Conservation (phyloP, 53 echinoderm and acorn worm species). For the Crossaster papposus region DNA sequence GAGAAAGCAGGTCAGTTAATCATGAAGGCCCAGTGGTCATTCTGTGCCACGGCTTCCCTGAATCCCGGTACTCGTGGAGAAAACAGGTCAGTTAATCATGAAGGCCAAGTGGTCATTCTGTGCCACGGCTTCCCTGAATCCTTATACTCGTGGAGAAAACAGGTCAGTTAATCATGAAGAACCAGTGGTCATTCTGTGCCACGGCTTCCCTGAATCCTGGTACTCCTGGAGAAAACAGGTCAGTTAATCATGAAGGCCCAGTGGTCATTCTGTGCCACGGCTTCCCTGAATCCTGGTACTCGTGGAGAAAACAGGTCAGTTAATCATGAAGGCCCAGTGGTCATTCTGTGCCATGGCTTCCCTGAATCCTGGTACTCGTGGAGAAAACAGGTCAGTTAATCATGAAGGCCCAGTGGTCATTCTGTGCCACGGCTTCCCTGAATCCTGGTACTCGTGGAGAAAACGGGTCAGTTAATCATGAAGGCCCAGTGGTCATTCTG, state of each 20-base stretch:
- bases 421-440: slow-evolving; percentile 94
- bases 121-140: slow-evolving; percentile 97
- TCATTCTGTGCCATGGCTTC: slow-evolving; percentile 94
- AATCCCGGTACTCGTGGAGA: no score
- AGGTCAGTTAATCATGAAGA: no score
- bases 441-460: slow-evolving; percentile 96
- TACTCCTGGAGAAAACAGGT: slow-evolving; percentile 93
- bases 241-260: no score
- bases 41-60: no score
- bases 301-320: slow-evolving; percentile 91
- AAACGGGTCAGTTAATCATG: no score
- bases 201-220: slow-evolving; percentile 97
- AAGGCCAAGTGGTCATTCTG: slow-evolving; percentile 79
- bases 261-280: slow-evolving; percentile 89
- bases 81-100: not conserved
- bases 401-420: slow-evolving; percentile 82
- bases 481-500: slow-evolving; percentile 79
- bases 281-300: slow-evolving; percentile 96
- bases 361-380: slow-evolving; percentile 97
- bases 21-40: no score
- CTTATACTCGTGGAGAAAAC: slow-evolving; percentile 94
- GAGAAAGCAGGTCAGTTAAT: no score
- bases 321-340: slow-evolving; percentile 78
- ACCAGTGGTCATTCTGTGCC: slow-evolving; percentile 82
- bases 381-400: no score